Percentiles rank a stretch among this genome's conserved stretches.
Evolutionary conservation across 2,888 invertebrate species (phyloP).

Genomic region (Hofmannophila pseudospretella): DNA sequence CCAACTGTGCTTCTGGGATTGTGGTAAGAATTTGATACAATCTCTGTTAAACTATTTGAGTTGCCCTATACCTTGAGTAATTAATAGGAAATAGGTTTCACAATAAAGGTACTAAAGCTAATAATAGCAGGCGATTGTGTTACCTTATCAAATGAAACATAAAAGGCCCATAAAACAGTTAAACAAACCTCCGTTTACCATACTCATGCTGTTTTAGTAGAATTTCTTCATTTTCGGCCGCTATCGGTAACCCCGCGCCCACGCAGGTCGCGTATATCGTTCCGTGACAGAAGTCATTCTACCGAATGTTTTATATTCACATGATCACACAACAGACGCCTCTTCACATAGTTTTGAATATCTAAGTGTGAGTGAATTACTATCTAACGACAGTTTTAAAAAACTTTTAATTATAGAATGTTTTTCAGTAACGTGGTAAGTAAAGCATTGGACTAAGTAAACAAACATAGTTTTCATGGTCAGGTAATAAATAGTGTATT

Average conservation of each 20-base stretch:
- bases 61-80: background rate
- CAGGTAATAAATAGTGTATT: too few relatives aligned
- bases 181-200: slow-evolving; percentile 9
- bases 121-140: background rate
- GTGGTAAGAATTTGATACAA: too few relatives aligned
- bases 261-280: slow-evolving; percentile 28
- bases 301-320: slow-evolving; percentile 47
- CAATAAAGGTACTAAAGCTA: background rate
- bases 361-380: slow-evolving; percentile 10
- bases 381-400: too few relatives aligned
- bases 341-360: slow-evolving; percentile 11
- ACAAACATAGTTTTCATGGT: too few relatives aligned
- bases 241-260: slow-evolving; percentile 34
- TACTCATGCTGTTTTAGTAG: slow-evolving; percentile 15
- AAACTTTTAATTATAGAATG: too few relatives aligned
- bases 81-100: background rate
- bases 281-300: slow-evolving; percentile 39
- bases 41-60: too few relatives aligned
- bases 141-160: slow-evolving; percentile 6
- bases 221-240: slow-evolving; percentile 37
- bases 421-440: too few relatives aligned
- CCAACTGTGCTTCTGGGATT: too few relatives aligned
- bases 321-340: slow-evolving; percentile 22
- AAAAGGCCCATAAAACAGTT: slow-evolving; percentile 15
- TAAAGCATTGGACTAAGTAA: too few relatives aligned